Evolutionary conservation across 2,888 invertebrate genomes (phyloP), one percentile per base, ranked within the genome.

Genomic region (Ceraclea dissimilis): DNA sequence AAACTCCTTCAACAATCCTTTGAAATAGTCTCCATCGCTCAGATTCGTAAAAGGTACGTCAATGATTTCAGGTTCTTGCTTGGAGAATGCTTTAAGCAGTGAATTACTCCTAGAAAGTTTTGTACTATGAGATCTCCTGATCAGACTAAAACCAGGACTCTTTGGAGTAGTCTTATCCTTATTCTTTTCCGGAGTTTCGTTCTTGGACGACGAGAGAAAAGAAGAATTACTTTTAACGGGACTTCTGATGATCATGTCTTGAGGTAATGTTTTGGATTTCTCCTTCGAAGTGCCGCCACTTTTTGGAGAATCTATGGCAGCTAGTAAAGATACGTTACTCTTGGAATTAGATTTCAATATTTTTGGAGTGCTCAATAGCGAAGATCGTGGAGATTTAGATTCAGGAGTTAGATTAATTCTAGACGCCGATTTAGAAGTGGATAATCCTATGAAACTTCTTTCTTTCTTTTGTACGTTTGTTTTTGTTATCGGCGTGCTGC

Each of bases 91-190:
- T 60, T 83, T 76, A 11, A 83, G 66, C 59, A 83, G 68, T 1
- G 83, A 83, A 65, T 84, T 84, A 64, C 84, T 86, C 58, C 86
- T 76, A 1, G 84, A 82, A 49, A 87, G 67, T 67, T 87, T 87
- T 1, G 86, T 86, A 63, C 86, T 86, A 65, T 87, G 83, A 4
- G 86, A 85, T 56, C 86, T 76, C 11, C 87, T 76, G 64, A 87
- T 86, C 63, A 86, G 82, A 66, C 80, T 82, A 26, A 83, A 68
- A 5, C 74, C 73, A 21, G 81, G 78, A 66, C 81, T 82, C 65
- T 79, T 81, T 61, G 72, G 73, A 5, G 76, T 73, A 2, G 16
- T 4, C 13, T 39, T 39, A 13, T 39, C 39, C 65, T 75, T 72
- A 62, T 63, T 18, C 72, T 69, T 18, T 67, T 80, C 70, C 63